A percentile compares a stretch with the other conserved stretches of the same genome.
Conservation (phyloP, 35 echinoderm and acorn worm genomes). For the Lytechinus pictus region DNA sequence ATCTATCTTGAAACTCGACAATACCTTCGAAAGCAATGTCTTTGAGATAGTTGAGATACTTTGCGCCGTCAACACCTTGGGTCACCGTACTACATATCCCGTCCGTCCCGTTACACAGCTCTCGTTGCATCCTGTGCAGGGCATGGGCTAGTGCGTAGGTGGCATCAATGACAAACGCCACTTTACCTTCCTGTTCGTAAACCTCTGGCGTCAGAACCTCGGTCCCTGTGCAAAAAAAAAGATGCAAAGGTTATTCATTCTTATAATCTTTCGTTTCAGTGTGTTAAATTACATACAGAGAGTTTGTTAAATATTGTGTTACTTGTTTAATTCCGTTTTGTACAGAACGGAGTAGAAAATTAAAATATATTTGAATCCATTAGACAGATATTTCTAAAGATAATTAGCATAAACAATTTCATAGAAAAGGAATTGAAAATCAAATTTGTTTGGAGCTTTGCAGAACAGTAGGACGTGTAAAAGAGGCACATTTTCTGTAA, state of each 20-base stretch:
- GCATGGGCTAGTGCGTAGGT: conserved; percentile 90
- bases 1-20: conserved; percentile 17
- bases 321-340: too few species aligned
- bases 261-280: too few species aligned
- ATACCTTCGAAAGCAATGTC: conserved; percentile 84
- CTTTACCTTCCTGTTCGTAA: conserved; percentile 91
- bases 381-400: too few species aligned
- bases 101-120: conserved; percentile 66
- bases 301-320: too few species aligned
- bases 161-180: conserved; percentile 92
- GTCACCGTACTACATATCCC: conserved; percentile 69
- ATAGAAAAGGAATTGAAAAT: too few species aligned
- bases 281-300: too few species aligned
- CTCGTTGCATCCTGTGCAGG: conserved; percentile 71
- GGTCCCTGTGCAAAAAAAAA: conserved; percentile 29
- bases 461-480: too few species aligned
- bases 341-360: too few species aligned
- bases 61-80: conserved; percentile 55
- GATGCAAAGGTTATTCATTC: not conserved
- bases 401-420: too few species aligned
- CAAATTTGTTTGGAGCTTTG: too few species aligned
- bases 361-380: too few species aligned
- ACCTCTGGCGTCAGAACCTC: conserved; percentile 61
- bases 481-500: too few species aligned
- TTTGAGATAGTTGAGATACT: conserved; percentile 79